Base-by-base conservation (phyloP, 2,113 vertebrate species). In the Alces alces region DNA sequence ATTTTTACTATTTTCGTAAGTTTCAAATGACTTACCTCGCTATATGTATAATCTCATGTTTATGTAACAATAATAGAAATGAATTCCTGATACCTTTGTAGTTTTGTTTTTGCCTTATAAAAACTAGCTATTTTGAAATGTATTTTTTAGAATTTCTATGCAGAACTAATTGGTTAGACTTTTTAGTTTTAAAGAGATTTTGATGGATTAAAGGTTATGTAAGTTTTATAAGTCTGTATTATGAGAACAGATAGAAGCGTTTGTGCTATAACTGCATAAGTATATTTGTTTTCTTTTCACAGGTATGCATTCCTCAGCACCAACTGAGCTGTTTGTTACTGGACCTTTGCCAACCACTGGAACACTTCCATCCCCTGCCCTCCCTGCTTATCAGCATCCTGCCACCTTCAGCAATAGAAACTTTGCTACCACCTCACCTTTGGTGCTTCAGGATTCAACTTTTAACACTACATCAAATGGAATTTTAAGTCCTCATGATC, bases 391-490 rank as follows among this genome's bases (percentile, higher is more conserved):
- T 98, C 99, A 99, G 98, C 99, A 99, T 98, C 99, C 99, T 54
- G 98, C 99, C 98, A 98, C 99, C 98, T 99, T 99, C 98, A 99
- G 99, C 98, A 99, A 99, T 98, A 99, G 99, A 98, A 99, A 99
- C 98, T 99, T 99, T 97, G 98, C 99, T 97, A 98, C 99, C 96
- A 99, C 99, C 93, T 99, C 99, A 95, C 99, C 99, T 97, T 98
- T 99, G 97, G 98, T 99, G 98, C 99, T 99, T 98, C 99, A 99
- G 97, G 99, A 99, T 98, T 98, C 99, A 95, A 98, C 99, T 98
- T 99, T 99, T 98, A 99, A 99, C 98, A 99, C 99, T 98, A 99
- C 99, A 27, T 99, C 99, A 25, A 99, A 99, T 93, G 99, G 99
- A 97, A 99, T 99, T 97, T 98, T 99, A 97, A 99, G 98, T 97